Percentiles rank a stretch among this genome's conserved stretches.
These are phyloP conservation scores for Nemotelus nigrinus DNA, from an alignment of 2,888 invertebrate species.

Conservation along the genomic window DNA sequence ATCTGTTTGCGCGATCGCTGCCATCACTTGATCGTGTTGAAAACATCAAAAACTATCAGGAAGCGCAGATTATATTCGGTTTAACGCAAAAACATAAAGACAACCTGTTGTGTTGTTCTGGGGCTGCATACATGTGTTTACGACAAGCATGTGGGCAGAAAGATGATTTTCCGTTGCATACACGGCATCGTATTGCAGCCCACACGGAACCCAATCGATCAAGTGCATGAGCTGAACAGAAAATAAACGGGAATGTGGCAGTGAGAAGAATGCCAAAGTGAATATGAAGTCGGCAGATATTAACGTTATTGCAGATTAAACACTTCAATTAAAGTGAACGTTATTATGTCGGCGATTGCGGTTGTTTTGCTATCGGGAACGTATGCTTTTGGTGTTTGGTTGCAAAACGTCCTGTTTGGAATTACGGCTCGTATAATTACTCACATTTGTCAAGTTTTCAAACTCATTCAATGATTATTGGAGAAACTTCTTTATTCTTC, in stretches of 20 bases:
- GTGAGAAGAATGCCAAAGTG: slow-evolving; percentile 2
- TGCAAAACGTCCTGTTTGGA: no score
- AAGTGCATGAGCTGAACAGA: slow-evolving; percentile 22
- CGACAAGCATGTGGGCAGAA: slow-evolving; percentile 22
- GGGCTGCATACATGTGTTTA: slow-evolving; percentile 7
- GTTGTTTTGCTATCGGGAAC: no score
- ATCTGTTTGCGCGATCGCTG: slow-evolving; percentile 7
- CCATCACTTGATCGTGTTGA: slow-evolving; percentile 41
- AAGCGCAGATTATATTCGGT: slow-evolving; percentile 36
- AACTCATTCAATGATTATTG: no score
- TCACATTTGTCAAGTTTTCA: no score
- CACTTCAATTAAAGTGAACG: slow-evolving; percentile 33
- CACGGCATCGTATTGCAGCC: slow-evolving; percentile 7
- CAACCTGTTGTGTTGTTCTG: not conserved
- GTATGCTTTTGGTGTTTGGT: no score
- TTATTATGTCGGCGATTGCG: not conserved
- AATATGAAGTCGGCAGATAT: slow-evolving; percentile 32
- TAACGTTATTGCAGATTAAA: slow-evolving; percentile 31
- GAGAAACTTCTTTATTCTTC: no score
- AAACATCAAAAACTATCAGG: slow-evolving; percentile 43
- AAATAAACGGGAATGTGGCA: not conserved
- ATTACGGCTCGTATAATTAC: no score
- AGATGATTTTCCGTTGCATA: not conserved
- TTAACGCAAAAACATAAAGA: slow-evolving; percentile 14
- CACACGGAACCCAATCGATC: slow-evolving; percentile 35